phyloP scores from a whole-genome alignment of 2,888 invertebrate species.

The Teinopalpus imperialis region DNA sequence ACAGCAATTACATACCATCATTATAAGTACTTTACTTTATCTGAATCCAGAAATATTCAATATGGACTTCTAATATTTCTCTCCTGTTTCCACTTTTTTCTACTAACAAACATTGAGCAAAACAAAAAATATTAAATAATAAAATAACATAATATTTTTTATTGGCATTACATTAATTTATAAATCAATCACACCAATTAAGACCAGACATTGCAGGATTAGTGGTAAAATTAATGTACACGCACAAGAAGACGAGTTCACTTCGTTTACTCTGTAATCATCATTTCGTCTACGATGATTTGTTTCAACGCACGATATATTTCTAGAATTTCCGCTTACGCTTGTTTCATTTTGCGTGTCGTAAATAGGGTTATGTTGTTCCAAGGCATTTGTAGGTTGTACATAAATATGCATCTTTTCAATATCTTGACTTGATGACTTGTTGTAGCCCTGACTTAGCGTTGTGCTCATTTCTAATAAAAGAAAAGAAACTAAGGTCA shows the following conservation, averaged over 20 bases:
- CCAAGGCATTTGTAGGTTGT: background rate
- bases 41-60: too few species aligned
- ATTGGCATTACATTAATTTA: too few species aligned
- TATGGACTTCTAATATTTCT: too few species aligned
- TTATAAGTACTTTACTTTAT: too few species aligned
- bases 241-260: background rate
- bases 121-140: too few species aligned
- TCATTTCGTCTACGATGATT: background rate
- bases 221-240: background rate
- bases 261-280: background rate
- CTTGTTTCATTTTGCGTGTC: background rate
- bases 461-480: slow-evolving; percentile 9
- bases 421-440: slow-evolving; percentile 4
- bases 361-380: background rate
- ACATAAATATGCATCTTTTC: slow-evolving; percentile 2
- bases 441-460: background rate
- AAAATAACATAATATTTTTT: too few species aligned
- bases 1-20: too few species aligned
- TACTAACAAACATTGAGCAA: too few species aligned
- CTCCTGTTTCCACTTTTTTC: too few species aligned
- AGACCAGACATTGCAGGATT: background rate
- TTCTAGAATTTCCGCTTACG: slow-evolving; percentile 1
- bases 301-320: background rate
- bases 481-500: slow-evolving; percentile 6
- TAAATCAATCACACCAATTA: too few species aligned